Base-by-base conservation (phyloP, 1,140 invertebrate genomes). In the Magallana ariakensis region DNA sequence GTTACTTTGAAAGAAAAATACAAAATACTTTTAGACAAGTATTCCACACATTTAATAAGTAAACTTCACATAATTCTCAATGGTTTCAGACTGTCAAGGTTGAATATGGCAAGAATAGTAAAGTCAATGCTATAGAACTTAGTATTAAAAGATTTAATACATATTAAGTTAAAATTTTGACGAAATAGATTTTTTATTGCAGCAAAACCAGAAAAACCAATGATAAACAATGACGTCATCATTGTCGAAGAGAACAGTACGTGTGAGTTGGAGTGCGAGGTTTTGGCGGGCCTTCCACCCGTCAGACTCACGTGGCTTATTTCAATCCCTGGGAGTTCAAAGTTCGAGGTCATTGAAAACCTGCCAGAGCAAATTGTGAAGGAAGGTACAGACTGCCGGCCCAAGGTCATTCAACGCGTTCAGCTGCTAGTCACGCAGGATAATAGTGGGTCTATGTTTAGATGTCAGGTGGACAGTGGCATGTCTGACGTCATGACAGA, bases 201-300 rank as follows among this genome's bases (percentile, higher is more conserved):
- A 75, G 66, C 66, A 19, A 33, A 33, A 10, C 66, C 66, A 13
- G 66, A 22, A 11, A 75, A 19, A 75, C 66, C 66, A 9, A 19
- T 75, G 19, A 75, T 75, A 19, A 75, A 75, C 22, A 75, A 26
- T 75, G 66, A 75, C 10, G 66, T 75, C 66, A 75, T 75, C 33
- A 75, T 75, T 13, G 66, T 75, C 0, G 66, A 75, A 6, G 66
- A 75, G 22, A 75, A 75, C 66, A 75, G 19, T 26, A 75, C 66
- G 22, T 75, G 66, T 13, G 66, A 75, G 66, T 75, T 75, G 33
- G 66, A 75, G 11, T 75, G 66, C 22, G 66, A 75, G 33, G 66
- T 75, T 75, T 75, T 75, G 66, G 66, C 66, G 66, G 66, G 66
- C 10, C 66, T 75, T 75, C 66, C 66, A 13, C 66, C 66, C 9